Conservation (phyloP, 2,113 vertebrate species). For the Nettapus auritus region DNA sequence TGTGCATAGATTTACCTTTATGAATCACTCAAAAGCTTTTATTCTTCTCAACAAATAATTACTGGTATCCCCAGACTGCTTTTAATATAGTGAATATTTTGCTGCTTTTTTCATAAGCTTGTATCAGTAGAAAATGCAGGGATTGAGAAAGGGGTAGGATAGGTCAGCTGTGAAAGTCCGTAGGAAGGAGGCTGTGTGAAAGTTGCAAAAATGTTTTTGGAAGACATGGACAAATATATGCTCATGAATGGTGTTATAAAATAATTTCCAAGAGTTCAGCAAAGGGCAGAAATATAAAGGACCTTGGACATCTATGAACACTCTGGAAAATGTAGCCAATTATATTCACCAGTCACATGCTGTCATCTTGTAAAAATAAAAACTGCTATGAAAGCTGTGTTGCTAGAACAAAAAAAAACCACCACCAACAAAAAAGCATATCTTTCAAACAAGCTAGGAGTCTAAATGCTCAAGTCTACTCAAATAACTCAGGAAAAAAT, state of each 20-base stretch:
- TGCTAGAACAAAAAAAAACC: neutral
- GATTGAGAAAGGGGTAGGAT: neutral
- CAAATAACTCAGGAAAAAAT: neutral
- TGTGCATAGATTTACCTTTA: neutral
- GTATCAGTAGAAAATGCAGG: neutral
- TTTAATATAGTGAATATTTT: neutral
- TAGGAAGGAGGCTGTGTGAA: neutral
- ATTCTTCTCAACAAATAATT: neutral
- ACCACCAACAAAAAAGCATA: fast-evolving
- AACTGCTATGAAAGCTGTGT: neutral
- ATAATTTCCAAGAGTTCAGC: neutral
- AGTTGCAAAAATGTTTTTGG: neutral
- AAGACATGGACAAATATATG: fast-evolving
- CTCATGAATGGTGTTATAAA: neutral
- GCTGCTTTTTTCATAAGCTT: neutral
- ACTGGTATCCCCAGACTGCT: neutral
- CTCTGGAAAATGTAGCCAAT: neutral
- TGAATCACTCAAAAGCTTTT: neutral
- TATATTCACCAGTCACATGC: neutral
- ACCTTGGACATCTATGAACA: neutral
- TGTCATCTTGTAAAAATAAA: neutral
- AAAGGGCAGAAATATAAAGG: neutral
- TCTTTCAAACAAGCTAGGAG: neutral
- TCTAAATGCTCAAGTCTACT: neutral
- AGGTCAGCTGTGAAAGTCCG: neutral